Evolutionary conservation across 1,140 invertebrate genomes (phyloP).

Genomic region (Drosophila parabipectinata): DNA sequence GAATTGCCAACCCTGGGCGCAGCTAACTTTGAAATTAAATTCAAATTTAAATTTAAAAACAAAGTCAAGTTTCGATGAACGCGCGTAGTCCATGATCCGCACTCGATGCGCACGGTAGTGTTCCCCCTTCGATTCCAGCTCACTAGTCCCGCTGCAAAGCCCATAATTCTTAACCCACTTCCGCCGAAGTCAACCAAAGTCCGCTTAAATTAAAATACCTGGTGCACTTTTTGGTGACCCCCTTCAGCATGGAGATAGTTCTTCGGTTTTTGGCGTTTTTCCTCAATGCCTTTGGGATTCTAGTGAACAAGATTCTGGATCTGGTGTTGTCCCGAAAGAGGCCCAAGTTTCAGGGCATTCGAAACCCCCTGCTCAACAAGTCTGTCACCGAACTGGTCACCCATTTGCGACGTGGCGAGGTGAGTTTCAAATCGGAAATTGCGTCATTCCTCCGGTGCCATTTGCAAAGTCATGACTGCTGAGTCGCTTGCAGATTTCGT

Average conservation of each 20-base stretch:
- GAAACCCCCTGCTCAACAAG: slow-evolving; percentile 54
- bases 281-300: slow-evolving; percentile 40
- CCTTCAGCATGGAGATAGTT: slow-evolving; percentile 54
- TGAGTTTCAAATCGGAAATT: slow-evolving; percentile 32
- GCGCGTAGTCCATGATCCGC: slow-evolving; percentile 47
- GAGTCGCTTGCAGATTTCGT: slow-evolving; percentile 84
- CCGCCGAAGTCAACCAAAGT: slow-evolving; percentile 25
- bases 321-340: slow-evolving; percentile 16
- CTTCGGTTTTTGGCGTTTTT: slow-evolving; percentile 56
- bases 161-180: slow-evolving; percentile 4
- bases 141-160: background rate
- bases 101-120: slow-evolving; percentile 31
- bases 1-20: background rate
- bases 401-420: slow-evolving; percentile 62
- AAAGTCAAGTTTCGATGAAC: slow-evolving; percentile 8
- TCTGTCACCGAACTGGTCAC: slow-evolving; percentile 57
- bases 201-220: slow-evolving; percentile 32
- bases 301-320: slow-evolving; percentile 48
- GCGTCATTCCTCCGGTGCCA: background rate
- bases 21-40: slow-evolving; percentile 42
- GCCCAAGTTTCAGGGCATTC: slow-evolving; percentile 58
- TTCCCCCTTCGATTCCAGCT: background rate
- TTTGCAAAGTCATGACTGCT: slow-evolving; percentile 33
- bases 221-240: slow-evolving; percentile 34
- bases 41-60: slow-evolving; percentile 35